Evolutionary conservation across 2,113 vertebrate genomes (phyloP), one percentile per base, ranked within the genome.

Genomic region (Elaphurus davidianus): DNA sequence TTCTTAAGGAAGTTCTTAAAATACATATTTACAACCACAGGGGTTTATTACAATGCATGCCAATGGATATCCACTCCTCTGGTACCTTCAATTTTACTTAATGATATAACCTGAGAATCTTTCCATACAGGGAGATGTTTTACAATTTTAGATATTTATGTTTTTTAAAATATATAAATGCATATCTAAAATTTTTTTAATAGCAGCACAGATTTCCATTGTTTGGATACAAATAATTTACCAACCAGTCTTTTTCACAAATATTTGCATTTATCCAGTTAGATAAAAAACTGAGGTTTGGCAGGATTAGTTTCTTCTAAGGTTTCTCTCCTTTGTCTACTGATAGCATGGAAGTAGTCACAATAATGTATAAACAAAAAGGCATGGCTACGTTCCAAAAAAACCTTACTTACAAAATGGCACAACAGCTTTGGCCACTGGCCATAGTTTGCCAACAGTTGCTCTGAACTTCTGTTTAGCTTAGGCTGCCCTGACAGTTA

Each of bases 341-440:
- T 47, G 3, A 76, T 19, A 2, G 21, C 13, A 84, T 3, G 16
- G 54, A 89, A 50, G 55, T 21, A 92, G 78, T 16, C 36, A 95
- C n/a, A 33, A 64, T 28, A 95, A 59, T 43, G 84, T 43, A 50
- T 36, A 43, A 60, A 60, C 82, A n/a, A 87, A 92, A 19, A 33
- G 33, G 36, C 43, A 15, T 16, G 33, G 36, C 83, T 83, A 16
- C 27, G 6, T 64, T 95, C 36, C 40, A 64, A 78, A 47, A 94
- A 55, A 67, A 97, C 45, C 91, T 91, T 47, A 83, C 82, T 89
- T 92, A 93, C 40, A 85, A 93, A 85, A 86, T 4, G 74, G 57
- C 14, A 17, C 12, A 13, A 43, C 12, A 60, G 36, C 36, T 95
- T 92, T 82, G 47, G 84, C 45, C 55, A 55, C 0, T 10, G 45